Conservation (phyloP, 2,113 vertebrate species). For the Calyptommatus sinebrachiatus region DNA sequence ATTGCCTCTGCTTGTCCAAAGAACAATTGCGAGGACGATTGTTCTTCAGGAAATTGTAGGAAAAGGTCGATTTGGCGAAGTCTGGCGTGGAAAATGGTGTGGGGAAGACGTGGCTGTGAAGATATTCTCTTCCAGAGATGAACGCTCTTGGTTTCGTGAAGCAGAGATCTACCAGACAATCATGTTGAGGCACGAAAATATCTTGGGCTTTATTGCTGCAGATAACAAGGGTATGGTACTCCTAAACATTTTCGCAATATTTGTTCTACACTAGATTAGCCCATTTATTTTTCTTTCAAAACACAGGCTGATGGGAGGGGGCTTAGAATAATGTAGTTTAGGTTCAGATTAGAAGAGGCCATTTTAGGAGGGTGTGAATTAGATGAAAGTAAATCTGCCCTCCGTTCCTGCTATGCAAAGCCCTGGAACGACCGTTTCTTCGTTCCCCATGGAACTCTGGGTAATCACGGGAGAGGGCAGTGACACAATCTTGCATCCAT, state of each 20-base stretch:
- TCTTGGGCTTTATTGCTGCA: constrained; percentile 95
- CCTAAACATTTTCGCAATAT: constrained; percentile 22
- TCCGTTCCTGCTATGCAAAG: neutral
- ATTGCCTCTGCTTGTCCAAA: constrained; percentile 90
- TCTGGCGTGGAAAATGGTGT: constrained; percentile 95
- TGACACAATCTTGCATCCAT: neutral
- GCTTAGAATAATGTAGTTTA: neutral
- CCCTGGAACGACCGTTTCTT: neutral
- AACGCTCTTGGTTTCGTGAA: constrained; percentile 96
- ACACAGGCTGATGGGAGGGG: neutral
- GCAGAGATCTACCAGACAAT: constrained; percentile 97
- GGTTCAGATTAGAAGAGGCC: neutral
- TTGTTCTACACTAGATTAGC: constrained; percentile 12
- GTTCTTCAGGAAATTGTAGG: constrained; percentile 94
- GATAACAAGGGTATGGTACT: constrained; percentile 90
- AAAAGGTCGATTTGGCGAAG: constrained; percentile 93
- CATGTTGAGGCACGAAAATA: constrained; percentile 95
- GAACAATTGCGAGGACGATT: constrained; percentile 94
- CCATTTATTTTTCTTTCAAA: constrained; percentile 1
- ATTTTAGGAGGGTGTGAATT: neutral
- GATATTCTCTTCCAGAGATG: constrained; percentile 95
- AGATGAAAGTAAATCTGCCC: neutral
- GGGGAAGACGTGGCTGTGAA: constrained; percentile 97
- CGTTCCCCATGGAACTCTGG: neutral
- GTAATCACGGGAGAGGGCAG: neutral